Conservation (phyloP, 2,797 vertebrate genomes). For the Sternarchorhynchus goeldii region DNA sequence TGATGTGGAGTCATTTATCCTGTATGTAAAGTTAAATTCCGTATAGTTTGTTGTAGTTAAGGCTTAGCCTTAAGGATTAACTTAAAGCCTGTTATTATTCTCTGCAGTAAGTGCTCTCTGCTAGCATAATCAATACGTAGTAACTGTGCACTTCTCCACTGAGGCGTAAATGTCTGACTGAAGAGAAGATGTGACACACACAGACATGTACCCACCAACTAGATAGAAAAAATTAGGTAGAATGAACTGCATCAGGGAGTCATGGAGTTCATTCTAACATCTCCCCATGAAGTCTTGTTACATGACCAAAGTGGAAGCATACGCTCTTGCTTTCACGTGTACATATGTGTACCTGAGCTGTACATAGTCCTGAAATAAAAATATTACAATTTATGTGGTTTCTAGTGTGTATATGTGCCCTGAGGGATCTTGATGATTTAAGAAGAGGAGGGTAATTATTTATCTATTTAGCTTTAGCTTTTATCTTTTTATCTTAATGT, state of each 20-base stretch:
- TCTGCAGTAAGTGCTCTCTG: conserved; percentile 3
- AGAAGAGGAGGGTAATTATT: too few relatives aligned
- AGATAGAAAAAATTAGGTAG: too few relatives aligned
- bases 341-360: background rate
- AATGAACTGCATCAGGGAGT: background rate
- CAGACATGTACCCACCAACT: background rate
- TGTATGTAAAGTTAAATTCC: too few relatives aligned
- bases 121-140: conserved; percentile 1
- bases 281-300: background rate
- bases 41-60: too few relatives aligned
- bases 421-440: too few relatives aligned
- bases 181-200: background rate
- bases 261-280: background rate
- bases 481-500: too few relatives aligned
- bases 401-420: too few relatives aligned
- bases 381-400: background rate
- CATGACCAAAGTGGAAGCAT: background rate
- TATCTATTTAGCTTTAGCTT: too few relatives aligned
- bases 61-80: background rate
- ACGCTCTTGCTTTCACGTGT: background rate
- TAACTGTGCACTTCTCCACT: background rate
- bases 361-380: background rate
- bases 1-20: too few relatives aligned
- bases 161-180: background rate
- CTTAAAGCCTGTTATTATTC: background rate